Conservation (phyloP, 1,140 invertebrate species). For the Panulirus ornatus region DNA sequence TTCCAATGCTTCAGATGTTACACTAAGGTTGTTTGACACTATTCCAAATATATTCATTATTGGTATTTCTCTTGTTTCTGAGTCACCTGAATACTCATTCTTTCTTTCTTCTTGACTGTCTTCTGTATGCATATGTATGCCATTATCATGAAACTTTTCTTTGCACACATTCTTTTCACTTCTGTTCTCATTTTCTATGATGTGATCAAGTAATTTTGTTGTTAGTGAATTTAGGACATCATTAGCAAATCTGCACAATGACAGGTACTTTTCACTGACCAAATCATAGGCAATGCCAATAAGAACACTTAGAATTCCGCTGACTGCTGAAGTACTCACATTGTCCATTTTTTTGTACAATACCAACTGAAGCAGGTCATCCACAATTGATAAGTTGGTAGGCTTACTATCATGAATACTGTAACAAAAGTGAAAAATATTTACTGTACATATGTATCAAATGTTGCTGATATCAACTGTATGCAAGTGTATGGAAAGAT, state of each 20-base stretch:
- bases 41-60: slow-evolving; percentile 32
- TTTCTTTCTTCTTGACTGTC: background rate
- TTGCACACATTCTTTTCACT: background rate
- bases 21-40: slow-evolving; percentile 22
- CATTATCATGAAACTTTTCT: background rate
- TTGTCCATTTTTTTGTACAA: background rate
- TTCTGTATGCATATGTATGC: background rate
- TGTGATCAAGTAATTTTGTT: background rate
- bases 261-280: background rate
- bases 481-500: no score
- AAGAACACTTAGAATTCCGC: slow-evolving; percentile 15
- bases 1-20: slow-evolving; percentile 26
- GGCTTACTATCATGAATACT: slow-evolving; percentile 29
- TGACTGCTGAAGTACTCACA: background rate
- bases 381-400: background rate
- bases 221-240: background rate
- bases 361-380: background rate
- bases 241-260: slow-evolving; percentile 36
- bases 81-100: background rate
- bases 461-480: no score
- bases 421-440: background rate
- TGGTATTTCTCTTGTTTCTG: background rate
- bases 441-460: no score
- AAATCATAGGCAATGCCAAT: slow-evolving; percentile 10
- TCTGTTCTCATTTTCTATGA: background rate